Evolutionary conservation across 2,888 invertebrate genomes (phyloP).

Genomic region (Leucoma salicis): DNA sequence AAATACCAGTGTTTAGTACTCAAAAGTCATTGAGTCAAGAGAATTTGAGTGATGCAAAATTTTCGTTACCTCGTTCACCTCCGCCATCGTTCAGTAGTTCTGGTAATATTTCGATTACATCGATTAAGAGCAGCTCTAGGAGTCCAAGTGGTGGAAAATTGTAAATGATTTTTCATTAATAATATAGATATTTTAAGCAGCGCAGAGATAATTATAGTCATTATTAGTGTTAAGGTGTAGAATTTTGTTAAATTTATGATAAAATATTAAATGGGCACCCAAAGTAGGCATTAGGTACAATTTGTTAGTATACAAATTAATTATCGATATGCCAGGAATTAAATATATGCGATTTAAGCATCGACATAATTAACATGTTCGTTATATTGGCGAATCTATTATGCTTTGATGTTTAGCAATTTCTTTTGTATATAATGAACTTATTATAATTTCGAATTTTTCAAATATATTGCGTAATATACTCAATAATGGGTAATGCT

Average conservation of each 20-base stretch:
- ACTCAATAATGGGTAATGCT: too few species aligned
- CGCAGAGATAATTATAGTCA: constrained; percentile 9
- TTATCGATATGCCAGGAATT: constrained; percentile 23
- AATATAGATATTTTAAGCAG: background rate
- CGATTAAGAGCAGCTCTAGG: constrained; percentile 83
- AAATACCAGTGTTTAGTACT: constrained; percentile 76
- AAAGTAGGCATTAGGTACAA: constrained; percentile 22
- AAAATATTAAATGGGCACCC: constrained; percentile 2
- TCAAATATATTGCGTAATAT: too few species aligned
- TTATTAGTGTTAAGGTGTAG: constrained; percentile 8
- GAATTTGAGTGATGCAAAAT: constrained; percentile 66
- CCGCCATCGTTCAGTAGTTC: constrained; percentile 66
- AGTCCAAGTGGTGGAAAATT: constrained; percentile 77
- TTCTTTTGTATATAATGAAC: constrained; percentile 4
- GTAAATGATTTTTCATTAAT: constrained; percentile 21
- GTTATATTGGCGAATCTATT: background rate
- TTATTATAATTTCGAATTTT: too few species aligned
- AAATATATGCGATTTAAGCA: background rate
- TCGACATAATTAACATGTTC: background rate
- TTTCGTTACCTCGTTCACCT: constrained; percentile 67
- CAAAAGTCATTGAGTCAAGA: constrained; percentile 78
- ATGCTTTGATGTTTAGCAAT: background rate
- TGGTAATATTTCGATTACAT: constrained; percentile 82
- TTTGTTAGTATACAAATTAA: constrained; percentile 28
- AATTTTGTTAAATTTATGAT: background rate